Conservation (phyloP, 2,888 invertebrate species). For the Busseola fusca region DNA sequence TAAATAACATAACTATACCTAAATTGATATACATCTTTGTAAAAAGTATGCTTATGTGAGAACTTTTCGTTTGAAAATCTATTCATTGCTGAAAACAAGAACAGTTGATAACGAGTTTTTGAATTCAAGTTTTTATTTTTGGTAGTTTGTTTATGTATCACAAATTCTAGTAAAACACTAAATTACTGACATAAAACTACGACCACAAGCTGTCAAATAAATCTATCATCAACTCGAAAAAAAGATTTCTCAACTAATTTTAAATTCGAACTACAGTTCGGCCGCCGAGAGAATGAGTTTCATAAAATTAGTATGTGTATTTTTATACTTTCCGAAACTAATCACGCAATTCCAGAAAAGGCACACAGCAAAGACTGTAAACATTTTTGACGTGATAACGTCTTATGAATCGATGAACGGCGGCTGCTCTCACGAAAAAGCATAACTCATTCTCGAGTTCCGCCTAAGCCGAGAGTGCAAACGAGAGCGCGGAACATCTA, state of each 20-base stretch:
- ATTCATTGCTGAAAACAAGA: neutral
- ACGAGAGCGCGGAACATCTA: no score
- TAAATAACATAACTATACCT: neutral
- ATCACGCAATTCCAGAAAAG: no score
- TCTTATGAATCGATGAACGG: no score
- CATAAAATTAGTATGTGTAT: no score
- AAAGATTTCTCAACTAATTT: neutral
- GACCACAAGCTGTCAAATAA: neutral
- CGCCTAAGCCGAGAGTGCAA: no score
- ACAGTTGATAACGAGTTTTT: neutral
- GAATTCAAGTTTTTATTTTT: neutral
- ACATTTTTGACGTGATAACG: no score
- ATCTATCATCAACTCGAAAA: no score
- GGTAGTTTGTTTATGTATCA: neutral
- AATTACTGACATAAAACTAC: neutral
- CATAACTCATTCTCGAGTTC: no score
- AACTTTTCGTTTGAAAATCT: neutral
- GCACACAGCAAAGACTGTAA: neutral
- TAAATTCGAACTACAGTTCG: neutral
- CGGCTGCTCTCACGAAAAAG: no score
- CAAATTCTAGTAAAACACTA: neutral
- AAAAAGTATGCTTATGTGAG: neutral
- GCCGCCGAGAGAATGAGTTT: no score
- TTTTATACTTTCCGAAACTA: no score
- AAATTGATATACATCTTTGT: neutral